Percentiles rank a stretch among this genome's conserved stretches.
Evolutionary conservation across 2,797 vertebrate species (phyloP).

Genomic region (Monodelphis domestica): DNA sequence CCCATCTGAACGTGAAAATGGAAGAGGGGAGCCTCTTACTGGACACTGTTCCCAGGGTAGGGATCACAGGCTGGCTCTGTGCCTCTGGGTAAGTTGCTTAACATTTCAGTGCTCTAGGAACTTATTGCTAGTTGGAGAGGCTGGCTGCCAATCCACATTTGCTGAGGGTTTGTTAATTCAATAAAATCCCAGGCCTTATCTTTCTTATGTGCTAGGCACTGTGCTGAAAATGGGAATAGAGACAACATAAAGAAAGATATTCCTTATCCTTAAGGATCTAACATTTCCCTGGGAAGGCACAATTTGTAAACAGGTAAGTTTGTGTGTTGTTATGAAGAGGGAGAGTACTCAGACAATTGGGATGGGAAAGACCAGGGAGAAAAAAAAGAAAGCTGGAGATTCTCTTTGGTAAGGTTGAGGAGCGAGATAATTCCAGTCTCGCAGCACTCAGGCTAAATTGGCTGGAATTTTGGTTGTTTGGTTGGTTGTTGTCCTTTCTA

Average conservation of each 20-base stretch:
- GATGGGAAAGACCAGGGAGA: too few species aligned
- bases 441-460: too few species aligned
- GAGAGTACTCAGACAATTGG: neutral
- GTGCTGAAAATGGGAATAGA: neutral
- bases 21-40: neutral
- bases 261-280: neutral
- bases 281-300: neutral
- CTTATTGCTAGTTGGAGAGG: neutral
- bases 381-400: too few species aligned
- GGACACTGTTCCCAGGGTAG: neutral
- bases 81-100: neutral
- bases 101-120: neutral
- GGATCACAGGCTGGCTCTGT: neutral
- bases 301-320: neutral
- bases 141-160: neutral
- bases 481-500: too few species aligned
- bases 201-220: neutral
- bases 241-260: neutral
- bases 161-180: neutral
- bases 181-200: neutral
- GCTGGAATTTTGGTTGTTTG: too few species aligned
- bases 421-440: too few species aligned
- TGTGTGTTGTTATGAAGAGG: neutral
- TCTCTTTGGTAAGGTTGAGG: too few species aligned
- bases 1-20: neutral